Conservation (phyloP, 2,113 vertebrate genomes). For the Noctilio leporinus region DNA sequence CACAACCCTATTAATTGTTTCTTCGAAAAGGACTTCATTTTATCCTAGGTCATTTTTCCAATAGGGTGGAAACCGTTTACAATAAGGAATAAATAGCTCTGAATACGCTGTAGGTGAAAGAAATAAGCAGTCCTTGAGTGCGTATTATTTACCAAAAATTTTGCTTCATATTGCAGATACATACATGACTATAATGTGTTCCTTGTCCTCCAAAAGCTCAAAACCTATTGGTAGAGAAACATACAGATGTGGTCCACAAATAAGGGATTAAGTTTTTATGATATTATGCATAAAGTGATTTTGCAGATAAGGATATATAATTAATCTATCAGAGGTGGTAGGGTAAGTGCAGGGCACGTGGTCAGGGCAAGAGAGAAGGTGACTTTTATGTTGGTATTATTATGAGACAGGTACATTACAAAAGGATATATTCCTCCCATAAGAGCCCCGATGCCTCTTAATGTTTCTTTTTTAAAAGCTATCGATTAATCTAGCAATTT, state of each 20-base stretch:
- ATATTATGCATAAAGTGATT: neutral
- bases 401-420: neutral
- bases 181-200: neutral
- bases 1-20: neutral
- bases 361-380: neutral
- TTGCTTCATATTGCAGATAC: neutral
- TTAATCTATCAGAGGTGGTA: neutral
- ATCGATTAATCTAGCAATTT: neutral
- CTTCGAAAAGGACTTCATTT: neutral
- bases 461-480: neutral
- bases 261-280: neutral
- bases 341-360: accelerated
- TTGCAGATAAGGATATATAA: neutral
- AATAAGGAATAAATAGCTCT: neutral
- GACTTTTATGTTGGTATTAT: neutral
- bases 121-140: neutral
- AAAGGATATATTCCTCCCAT: neutral
- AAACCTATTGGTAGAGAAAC: neutral
- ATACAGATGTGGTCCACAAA: neutral
- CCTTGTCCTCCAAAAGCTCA: neutral
- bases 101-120: neutral
- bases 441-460: neutral
- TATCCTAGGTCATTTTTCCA: neutral
- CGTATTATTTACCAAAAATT: neutral
- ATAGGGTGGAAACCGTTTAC: neutral